Conservation (phyloP, 1,140 invertebrate genomes). For the Charaxes varanes region DNA sequence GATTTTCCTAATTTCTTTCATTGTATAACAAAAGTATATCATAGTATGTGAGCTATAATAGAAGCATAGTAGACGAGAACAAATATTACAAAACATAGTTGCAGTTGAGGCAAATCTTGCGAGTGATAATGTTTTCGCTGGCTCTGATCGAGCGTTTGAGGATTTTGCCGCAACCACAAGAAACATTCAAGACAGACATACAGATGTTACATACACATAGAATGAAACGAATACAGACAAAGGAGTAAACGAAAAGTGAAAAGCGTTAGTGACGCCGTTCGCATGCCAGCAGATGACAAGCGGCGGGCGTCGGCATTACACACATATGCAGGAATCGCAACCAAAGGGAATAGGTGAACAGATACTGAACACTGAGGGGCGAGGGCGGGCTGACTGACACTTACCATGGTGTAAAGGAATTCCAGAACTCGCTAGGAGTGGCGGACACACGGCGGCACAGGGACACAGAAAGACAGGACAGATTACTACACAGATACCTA, state of each 20-base stretch:
- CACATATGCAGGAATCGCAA: slow-evolving; percentile 70
- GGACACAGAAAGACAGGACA: slow-evolving; percentile 84
- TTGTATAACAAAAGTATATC: slow-evolving; percentile 56
- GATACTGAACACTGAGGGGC: slow-evolving; percentile 74
- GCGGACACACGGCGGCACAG: slow-evolving; percentile 79
- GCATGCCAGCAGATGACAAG: slow-evolving; percentile 47
- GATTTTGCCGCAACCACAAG: slow-evolving; percentile 61
- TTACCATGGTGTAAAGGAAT: slow-evolving; percentile 97
- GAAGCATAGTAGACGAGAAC: slow-evolving; percentile 74
- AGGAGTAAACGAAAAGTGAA: slow-evolving; percentile 69
- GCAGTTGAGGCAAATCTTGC: slow-evolving; percentile 51
- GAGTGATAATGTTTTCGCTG: slow-evolving; percentile 27
- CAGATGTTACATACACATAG: slow-evolving; percentile 77
- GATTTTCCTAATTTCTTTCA: slow-evolving; percentile 70
- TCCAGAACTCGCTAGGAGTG: slow-evolving; percentile 95
- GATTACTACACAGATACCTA: slow-evolving; percentile 81
- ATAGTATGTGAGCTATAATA: slow-evolving; percentile 67
- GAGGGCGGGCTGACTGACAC: slow-evolving; percentile 81
- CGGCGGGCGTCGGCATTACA: slow-evolving; percentile 64
- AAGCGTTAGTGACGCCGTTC: slow-evolving; percentile 58
- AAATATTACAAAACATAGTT: slow-evolving; percentile 70
- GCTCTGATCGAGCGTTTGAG: slow-evolving; percentile 12
- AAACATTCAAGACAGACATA: slow-evolving; percentile 75
- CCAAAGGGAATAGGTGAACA: slow-evolving; percentile 73
- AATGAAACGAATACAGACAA: slow-evolving; percentile 74